These are phyloP conservation scores for Siniperca obscura DNA, from an alignment of 2,797 vertebrate genomes.

Conservation along the genomic window DNA sequence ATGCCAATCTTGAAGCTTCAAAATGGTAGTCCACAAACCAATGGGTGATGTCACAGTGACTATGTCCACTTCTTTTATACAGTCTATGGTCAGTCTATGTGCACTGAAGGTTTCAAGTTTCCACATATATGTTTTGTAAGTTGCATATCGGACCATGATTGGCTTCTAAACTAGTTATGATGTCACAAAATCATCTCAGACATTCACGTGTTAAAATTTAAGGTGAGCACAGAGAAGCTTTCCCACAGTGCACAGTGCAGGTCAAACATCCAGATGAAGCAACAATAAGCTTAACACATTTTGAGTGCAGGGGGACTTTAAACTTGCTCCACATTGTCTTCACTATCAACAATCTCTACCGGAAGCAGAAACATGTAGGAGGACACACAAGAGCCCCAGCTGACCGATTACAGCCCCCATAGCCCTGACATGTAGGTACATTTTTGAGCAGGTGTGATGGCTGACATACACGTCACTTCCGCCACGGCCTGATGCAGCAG, in stretches of 20 bases:
- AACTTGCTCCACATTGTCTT: not conserved
- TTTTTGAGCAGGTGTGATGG: not conserved
- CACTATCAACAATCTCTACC: not conserved
- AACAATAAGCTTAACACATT: no score
- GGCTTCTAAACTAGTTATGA: no score
- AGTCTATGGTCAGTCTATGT: not conserved
- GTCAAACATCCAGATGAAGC: no score
- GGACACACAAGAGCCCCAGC: not conserved
- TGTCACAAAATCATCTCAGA: no score
- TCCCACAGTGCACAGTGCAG: no score
- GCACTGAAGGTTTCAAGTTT: not conserved
- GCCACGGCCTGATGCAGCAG: not conserved
- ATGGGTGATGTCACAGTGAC: no score
- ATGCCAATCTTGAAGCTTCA: no score
- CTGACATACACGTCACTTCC: constrained; percentile 29
- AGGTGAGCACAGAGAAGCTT: no score
- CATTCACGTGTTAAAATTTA: no score
- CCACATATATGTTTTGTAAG: not conserved
- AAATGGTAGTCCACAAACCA: no score
- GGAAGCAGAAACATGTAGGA: not conserved
- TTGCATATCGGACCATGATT: no score
- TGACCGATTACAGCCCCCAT: constrained; percentile 1
- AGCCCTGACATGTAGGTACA: not conserved
- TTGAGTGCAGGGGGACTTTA: not conserved
- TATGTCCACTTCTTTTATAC: no score